phyloP scores from a whole-genome alignment of 2,797 vertebrate species.

The Rhyacichthys aspro region DNA sequence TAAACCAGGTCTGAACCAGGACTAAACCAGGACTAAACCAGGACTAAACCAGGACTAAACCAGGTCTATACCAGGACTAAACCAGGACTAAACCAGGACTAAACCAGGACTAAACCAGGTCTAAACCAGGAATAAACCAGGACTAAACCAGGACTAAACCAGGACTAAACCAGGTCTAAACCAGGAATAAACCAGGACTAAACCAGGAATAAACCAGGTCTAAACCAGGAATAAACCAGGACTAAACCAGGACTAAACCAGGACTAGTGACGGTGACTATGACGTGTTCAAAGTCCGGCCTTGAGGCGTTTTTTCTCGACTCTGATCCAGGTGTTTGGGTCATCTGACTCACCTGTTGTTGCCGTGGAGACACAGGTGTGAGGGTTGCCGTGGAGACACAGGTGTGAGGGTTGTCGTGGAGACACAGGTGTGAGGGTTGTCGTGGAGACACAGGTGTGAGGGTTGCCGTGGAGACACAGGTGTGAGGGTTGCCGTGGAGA shows the following conservation, averaged over 20 bases:
- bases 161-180: neutral
- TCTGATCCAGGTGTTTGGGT: too few relatives aligned
- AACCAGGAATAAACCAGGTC: neutral
- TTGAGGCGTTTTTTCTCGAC: too few relatives aligned
- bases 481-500: too few relatives aligned
- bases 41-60: neutral
- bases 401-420: too few relatives aligned
- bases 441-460: too few relatives aligned
- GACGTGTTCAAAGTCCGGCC: too few relatives aligned
- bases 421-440: too few relatives aligned
- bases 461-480: too few relatives aligned
- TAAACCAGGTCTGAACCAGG: neutral
- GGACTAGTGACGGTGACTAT: neutral
- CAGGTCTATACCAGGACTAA: neutral
- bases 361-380: too few relatives aligned
- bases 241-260: neutral
- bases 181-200: neutral
- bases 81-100: neutral
- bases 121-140: neutral
- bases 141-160: neutral
- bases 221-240: constrained; percentile 2
- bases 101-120: neutral
- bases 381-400: too few relatives aligned
- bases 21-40: neutral
- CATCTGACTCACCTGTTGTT: too few relatives aligned